A percentile compares a stretch with the other conserved stretches of the same genome.
Evolutionary conservation across 2,888 invertebrate species (phyloP).

Genomic region (Eupeodes luniger): DNA sequence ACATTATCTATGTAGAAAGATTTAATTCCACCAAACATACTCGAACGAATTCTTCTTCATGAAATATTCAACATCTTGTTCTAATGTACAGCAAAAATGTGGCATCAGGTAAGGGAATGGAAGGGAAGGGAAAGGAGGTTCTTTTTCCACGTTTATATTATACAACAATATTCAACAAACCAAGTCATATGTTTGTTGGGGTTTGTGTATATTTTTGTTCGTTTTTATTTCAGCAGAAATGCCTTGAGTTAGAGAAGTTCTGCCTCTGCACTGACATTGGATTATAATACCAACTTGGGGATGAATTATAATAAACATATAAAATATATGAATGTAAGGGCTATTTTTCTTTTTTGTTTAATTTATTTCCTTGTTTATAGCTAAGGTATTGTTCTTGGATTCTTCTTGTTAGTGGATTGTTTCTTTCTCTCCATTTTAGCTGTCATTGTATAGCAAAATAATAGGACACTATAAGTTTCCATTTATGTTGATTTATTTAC

Average conservation of each 20-base stretch:
- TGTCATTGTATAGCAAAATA: background rate
- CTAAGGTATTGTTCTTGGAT: background rate
- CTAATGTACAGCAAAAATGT: background rate
- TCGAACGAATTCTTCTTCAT: background rate
- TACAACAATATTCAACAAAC: too few species aligned
- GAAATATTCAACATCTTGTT: slow-evolving; percentile 21
- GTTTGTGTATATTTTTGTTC: background rate
- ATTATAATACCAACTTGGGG: background rate
- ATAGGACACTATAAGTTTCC: too few species aligned
- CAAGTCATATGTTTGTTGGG: background rate
- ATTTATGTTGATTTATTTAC: background rate
- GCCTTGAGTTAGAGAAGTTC: background rate
- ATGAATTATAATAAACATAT: background rate
- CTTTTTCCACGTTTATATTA: too few species aligned
- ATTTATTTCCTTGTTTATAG: background rate
- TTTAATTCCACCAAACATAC: slow-evolving; percentile 1
- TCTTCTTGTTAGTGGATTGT: background rate
- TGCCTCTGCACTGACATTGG: background rate
- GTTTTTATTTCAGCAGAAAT: background rate
- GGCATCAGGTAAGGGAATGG: too few species aligned
- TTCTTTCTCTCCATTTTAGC: background rate
- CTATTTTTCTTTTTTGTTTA: background rate
- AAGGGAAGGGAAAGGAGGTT: too few species aligned
- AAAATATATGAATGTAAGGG: background rate
- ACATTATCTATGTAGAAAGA: background rate